Evolutionary conservation across 1,140 invertebrate genomes (phyloP).

Genomic region (Drosophila simulans): DNA sequence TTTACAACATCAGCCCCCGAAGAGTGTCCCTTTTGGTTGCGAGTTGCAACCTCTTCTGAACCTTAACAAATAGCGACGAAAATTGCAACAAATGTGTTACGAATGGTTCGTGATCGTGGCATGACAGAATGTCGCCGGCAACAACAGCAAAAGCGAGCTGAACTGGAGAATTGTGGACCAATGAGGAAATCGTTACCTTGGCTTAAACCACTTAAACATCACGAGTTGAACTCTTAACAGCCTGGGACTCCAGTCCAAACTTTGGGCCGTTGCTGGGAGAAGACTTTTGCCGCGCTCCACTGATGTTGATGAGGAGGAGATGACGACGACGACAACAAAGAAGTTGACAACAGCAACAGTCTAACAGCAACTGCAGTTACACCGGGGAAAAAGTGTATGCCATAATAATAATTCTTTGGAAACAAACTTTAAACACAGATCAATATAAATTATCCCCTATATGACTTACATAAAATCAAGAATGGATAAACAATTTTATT

Average conservation of each 20-base stretch:
- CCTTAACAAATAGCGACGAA: conserved; percentile 82
- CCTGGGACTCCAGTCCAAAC: conserved; percentile 57
- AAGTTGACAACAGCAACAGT: conserved; percentile 54
- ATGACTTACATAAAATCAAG: too few relatives aligned
- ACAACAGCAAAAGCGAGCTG: conserved; percentile 46
- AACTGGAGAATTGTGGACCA: conserved; percentile 60
- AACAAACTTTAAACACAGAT: too few relatives aligned
- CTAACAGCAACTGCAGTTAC: conserved; percentile 38
- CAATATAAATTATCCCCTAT: too few relatives aligned
- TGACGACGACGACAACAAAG: conserved; percentile 47
- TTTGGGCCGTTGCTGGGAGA: conserved; percentile 38
- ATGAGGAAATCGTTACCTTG: conserved; percentile 79
- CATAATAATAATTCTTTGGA: background rate
- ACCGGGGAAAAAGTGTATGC: conserved; percentile 10
- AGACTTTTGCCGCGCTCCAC: conserved; percentile 31
- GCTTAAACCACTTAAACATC: conserved; percentile 78
- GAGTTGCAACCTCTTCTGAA: conserved; percentile 66
- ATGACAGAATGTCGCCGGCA: conserved; percentile 77
- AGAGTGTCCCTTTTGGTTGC: conserved; percentile 26
- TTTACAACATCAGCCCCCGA: conserved; percentile 54
- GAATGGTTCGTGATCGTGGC: conserved; percentile 80
- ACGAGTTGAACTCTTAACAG: conserved; percentile 82
- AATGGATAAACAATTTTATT: too few relatives aligned
- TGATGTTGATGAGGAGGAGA: conserved; percentile 70
- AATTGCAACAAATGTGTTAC: conserved; percentile 83